phyloP scores from a whole-genome alignment of 2,888 invertebrate species.

The Diplolepis rosae region DNA sequence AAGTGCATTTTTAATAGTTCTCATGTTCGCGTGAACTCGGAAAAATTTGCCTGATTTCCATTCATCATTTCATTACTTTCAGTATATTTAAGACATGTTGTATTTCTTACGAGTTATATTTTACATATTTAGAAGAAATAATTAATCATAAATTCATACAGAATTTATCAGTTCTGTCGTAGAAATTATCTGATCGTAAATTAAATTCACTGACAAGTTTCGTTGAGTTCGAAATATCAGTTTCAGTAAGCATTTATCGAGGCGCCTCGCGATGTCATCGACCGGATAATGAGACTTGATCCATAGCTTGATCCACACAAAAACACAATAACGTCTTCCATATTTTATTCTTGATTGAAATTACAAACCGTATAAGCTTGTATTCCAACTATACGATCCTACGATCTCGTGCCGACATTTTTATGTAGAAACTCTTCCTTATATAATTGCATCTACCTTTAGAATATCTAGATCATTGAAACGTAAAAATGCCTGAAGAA shows the following conservation, averaged over 20 bases:
- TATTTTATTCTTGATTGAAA: slow-evolving; percentile 25
- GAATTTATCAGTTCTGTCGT: too few relatives aligned
- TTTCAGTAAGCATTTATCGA: too few relatives aligned
- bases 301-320: slow-evolving; percentile 5
- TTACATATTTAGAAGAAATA: too few relatives aligned
- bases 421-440: slow-evolving; percentile 38
- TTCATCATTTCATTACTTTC: slow-evolving; percentile 19
- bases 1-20: slow-evolving; percentile 18
- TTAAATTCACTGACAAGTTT: background rate
- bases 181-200: too few relatives aligned
- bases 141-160: too few relatives aligned
- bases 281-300: slow-evolving; percentile 17
- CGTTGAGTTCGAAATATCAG: background rate
- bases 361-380: slow-evolving; percentile 5
- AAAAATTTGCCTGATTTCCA: slow-evolving; percentile 26
- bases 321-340: background rate
- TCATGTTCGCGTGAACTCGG: slow-evolving; percentile 8
- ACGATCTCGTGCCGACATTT: slow-evolving; percentile 39
- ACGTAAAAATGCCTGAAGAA: background rate
- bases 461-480: slow-evolving; percentile 19
- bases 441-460: slow-evolving; percentile 16
- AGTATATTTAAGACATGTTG: background rate
- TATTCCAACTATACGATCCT: background rate
- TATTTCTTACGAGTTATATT: background rate
- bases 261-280: slow-evolving; percentile 2